A percentile compares a stretch with the other conserved stretches of the same genome.
These are phyloP conservation scores for Cheirogaleus medius DNA, from an alignment of 2,113 vertebrate genomes.

Conservation along the genomic window DNA sequence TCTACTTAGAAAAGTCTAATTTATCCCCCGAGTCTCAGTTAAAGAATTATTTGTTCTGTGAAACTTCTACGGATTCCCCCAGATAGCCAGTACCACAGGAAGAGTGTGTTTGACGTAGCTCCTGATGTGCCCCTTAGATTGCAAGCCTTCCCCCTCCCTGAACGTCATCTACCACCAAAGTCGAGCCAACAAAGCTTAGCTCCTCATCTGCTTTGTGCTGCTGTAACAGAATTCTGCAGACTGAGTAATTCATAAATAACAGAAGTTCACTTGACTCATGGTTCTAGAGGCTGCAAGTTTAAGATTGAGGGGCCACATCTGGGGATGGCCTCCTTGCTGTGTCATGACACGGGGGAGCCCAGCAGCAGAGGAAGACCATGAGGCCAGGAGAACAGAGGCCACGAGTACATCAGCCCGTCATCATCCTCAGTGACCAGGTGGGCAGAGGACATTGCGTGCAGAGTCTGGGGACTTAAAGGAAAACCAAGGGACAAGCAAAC, in stretches of 20 bases:
- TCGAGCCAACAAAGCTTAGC: not conserved
- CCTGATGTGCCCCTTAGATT: not conserved
- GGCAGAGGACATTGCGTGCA: not conserved
- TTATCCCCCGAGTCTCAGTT: not conserved
- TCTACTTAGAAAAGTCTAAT: not conserved
- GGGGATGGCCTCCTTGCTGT: not conserved
- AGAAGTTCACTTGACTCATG: not conserved
- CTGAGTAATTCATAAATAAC: not conserved
- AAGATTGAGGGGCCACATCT: not conserved
- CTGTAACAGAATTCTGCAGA: not conserved
- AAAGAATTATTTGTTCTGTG: not conserved
- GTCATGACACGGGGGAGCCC: not conserved
- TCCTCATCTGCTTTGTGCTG: not conserved
- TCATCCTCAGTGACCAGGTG: not conserved
- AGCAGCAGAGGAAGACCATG: not conserved
- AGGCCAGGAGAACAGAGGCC: not conserved
- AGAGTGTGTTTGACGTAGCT: not conserved
- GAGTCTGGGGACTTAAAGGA: not conserved
- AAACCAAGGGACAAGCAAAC: not conserved
- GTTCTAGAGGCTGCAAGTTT: not conserved
- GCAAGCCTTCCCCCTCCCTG: not conserved
- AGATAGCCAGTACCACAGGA: not conserved
- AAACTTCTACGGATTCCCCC: not conserved
- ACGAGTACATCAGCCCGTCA: too few species aligned
- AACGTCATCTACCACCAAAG: not conserved